These are phyloP conservation scores for Onthophagus sagittarius DNA, from an alignment of 2,888 invertebrate genomes.

Conservation along the genomic window DNA sequence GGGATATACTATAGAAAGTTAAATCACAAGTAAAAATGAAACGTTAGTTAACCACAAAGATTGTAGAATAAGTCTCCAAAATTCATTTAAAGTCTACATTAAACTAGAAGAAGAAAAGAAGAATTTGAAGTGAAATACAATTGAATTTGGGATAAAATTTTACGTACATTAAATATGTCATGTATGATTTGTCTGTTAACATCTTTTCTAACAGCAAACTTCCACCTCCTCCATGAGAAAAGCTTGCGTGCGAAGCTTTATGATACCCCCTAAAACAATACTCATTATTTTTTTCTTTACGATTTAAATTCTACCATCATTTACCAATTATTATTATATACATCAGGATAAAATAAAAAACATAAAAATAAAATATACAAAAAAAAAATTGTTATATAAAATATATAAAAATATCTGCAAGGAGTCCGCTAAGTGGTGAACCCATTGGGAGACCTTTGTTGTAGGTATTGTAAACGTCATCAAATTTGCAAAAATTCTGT, in stretches of 20 bases:
- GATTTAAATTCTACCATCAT: background rate
- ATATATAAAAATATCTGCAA: too few relatives aligned
- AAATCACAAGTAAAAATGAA: background rate
- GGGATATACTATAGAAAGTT: slow-evolving; percentile 46
- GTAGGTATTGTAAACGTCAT: too few relatives aligned
- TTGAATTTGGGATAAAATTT: background rate
- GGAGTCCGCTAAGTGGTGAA: too few relatives aligned
- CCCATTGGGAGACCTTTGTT: too few relatives aligned
- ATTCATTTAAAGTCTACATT: background rate
- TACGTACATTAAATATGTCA: slow-evolving; percentile 25
- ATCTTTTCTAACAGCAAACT: slow-evolving; percentile 20
- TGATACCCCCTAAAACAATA: background rate
- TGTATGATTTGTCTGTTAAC: slow-evolving; percentile 18
- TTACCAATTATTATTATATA: background rate
- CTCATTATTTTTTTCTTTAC: background rate
- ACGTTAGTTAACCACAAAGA: background rate
- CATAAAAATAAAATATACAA: too few relatives aligned
- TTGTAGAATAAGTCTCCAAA: background rate
- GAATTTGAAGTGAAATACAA: background rate
- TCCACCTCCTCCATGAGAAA: slow-evolving; percentile 16
- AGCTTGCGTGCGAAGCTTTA: slow-evolving; percentile 4
- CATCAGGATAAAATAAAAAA: too few relatives aligned
- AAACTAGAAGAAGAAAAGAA: background rate
- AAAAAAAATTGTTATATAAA: too few relatives aligned
- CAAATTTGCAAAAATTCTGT: too few relatives aligned